Evolutionary conservation across 2,888 invertebrate species (phyloP), one percentile per base, ranked within the genome.

Genomic region (Drosophila atripex): DNA sequence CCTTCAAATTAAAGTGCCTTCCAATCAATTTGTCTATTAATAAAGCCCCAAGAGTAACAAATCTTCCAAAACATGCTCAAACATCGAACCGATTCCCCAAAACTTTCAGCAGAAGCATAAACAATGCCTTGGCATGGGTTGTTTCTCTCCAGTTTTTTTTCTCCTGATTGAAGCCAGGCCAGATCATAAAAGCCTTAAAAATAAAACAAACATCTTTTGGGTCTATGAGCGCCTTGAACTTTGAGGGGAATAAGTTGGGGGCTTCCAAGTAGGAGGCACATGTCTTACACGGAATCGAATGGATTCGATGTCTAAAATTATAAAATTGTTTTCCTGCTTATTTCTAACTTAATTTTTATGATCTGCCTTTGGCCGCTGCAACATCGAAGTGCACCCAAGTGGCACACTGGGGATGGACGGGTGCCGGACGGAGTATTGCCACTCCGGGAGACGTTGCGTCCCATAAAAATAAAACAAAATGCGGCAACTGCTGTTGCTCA

Each of bases 201-300:
- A 75, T 69, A 75, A 85, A 84, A 77, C 85, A 70, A 71, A 84
- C 85, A 74, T 73, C 59, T 55, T 28, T 25, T 51, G 35, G 32
- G 41, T 63, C 75, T 79, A 80, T 55, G 80, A 75, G 77, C 84
- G 85, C 87, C 82, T 83, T 83, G 82, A 83, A 83, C 82, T 83
- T 83, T 83, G 54, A 58, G 1, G 16, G n/a, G 14, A 28, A 23
- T 12, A 30, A 58, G 32, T 30, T 39, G 47, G 30, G 75, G 55
- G 28, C 39, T 66, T 52, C 52, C 35, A 54, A 38, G 53, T 49
- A 52, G 47, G 71, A 51, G 45, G 54, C 70, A 59, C 49, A 39
- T 58, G 41, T 41, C 30, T 63, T 73, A 41, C 71, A 61, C 45
- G 49, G 65, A 64, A 75, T 75, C 52, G 68, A 75, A 72, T 71